These are phyloP conservation scores for Parnassius glacialis DNA, from an alignment of 2,888 invertebrate species.

Conservation along the genomic window DNA sequence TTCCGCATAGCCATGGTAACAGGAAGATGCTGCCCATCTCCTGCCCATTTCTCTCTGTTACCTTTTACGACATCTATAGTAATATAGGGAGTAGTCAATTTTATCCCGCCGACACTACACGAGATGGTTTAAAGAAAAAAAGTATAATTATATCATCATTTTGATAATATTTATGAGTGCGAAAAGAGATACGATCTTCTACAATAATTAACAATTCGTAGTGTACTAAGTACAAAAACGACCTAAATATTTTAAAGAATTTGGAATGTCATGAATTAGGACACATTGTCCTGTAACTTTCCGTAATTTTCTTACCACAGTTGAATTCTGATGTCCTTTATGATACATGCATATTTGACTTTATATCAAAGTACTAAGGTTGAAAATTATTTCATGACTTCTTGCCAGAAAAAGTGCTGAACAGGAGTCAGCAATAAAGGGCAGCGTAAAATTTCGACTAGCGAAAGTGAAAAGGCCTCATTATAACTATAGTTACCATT, in stretches of 20 bases:
- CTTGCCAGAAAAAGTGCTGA: constrained; percentile 40
- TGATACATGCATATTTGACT: constrained; percentile 1
- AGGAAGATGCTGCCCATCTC: no score
- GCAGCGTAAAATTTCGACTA: constrained; percentile 58
- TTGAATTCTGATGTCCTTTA: constrained; percentile 29
- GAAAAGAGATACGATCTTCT: no score
- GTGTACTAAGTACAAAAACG: no score
- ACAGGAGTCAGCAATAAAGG: constrained; percentile 59
- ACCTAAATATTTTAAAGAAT: neutral
- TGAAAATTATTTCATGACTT: constrained; percentile 34
- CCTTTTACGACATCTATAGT: no score
- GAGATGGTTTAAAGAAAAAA: no score
- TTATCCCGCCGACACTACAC: no score
- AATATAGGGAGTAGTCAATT: no score
- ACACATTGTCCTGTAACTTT: constrained; percentile 31
- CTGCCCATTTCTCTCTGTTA: no score
- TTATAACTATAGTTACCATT: constrained; percentile 41
- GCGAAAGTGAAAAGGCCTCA: constrained; percentile 56
- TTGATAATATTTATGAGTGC: no score
- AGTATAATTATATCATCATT: no score
- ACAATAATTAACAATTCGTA: no score
- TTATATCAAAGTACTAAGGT: constrained; percentile 33
- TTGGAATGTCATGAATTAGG: constrained; percentile 9
- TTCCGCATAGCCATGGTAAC: no score
- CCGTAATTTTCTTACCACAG: constrained; percentile 34